Percentiles rank a stretch among this genome's conserved stretches.
Evolutionary conservation across 2,888 invertebrate species (phyloP).

Genomic region (Lochmaea capreae): DNA sequence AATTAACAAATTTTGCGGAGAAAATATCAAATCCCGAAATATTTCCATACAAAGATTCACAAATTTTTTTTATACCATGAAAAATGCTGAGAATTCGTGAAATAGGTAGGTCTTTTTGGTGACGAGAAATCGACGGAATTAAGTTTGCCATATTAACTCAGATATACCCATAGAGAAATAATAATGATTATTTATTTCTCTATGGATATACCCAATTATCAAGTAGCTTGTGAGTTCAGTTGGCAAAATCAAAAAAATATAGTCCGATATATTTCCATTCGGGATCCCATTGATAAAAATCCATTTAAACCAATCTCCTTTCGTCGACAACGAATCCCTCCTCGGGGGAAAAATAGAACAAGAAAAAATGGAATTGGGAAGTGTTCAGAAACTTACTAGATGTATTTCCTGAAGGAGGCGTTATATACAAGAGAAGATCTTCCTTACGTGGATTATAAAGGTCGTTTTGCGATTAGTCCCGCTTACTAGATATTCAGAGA

Average conservation of each 20-base stretch:
- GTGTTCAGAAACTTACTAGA: not conserved
- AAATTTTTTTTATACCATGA: too few relatives aligned
- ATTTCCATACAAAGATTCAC: too few relatives aligned
- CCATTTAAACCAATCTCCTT: not conserved
- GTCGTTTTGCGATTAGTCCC: not conserved
- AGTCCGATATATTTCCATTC: not conserved
- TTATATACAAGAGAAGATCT: conserved; percentile 2
- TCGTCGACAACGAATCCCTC: conserved; percentile 3
- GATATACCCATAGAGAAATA: too few relatives aligned
- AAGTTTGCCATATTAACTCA: too few relatives aligned
- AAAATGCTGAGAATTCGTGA: too few relatives aligned
- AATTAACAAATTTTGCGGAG: too few relatives aligned
- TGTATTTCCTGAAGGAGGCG: conserved; percentile 7
- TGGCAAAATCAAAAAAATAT: not conserved
- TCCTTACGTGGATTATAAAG: conserved; percentile 3
- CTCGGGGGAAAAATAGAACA: not conserved
- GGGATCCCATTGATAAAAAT: not conserved
- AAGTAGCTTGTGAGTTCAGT: too few relatives aligned
- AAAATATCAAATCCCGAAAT: too few relatives aligned
- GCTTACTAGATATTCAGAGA: not conserved
- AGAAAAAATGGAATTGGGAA: conserved; percentile 10
- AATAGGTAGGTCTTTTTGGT: too few relatives aligned
- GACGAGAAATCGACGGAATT: too few relatives aligned
- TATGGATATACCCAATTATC: too few relatives aligned
- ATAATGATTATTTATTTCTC: too few relatives aligned